Base-by-base conservation (phyloP, 2,797 vertebrate species). In the Lateolabrax maculatus region DNA sequence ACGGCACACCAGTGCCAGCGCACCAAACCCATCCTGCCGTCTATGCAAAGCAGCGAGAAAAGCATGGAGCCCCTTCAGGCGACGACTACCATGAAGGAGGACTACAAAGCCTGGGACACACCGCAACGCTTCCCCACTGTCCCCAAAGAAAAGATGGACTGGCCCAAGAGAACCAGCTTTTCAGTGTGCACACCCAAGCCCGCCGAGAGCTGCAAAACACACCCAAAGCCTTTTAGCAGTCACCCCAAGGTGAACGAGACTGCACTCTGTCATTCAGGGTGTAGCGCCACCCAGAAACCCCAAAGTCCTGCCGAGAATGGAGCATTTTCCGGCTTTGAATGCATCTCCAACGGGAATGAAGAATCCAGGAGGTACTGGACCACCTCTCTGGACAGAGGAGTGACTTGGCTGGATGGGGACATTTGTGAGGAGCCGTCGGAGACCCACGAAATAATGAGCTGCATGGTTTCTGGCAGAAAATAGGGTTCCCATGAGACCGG, bases 101-200 rank as follows among this genome's bases (percentile, higher is more conserved):
- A 84, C 18, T 89, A 36, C 71, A 80, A 27, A 76, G 27, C 25
- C 4, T 84, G 90, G 87, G 39, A 61, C 8, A 16, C 8, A 1
- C 58, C 41, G 0, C 60, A 2, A 5, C n/a, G 19, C 9, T 0
- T 34, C 25, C 43, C 69, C 2, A 7, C n/a, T 2, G 9, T 41
- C 21, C 21, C 0, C 1, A 67, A 51, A 18, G 11, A 57, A 19
- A 6, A 48, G 27, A 27, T 6, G 5, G 65, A 64, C 29, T 9
- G n/a, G n/a, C 41, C 55, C 9, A 51, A 3, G 62, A 84, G 49
- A 66, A 52, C 60, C 11, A 19, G 49, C 18, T 12, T 52, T 9
- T 52, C 57, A 10, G n/a, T 6, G 5, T 25, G 53, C 56, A 73
- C 65, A 8, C 55, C 46, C 3, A 21, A 65, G 9, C 19, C 48